Base-by-base conservation (phyloP, 2,888 invertebrate genomes). In the Heteropelma amictum region DNA sequence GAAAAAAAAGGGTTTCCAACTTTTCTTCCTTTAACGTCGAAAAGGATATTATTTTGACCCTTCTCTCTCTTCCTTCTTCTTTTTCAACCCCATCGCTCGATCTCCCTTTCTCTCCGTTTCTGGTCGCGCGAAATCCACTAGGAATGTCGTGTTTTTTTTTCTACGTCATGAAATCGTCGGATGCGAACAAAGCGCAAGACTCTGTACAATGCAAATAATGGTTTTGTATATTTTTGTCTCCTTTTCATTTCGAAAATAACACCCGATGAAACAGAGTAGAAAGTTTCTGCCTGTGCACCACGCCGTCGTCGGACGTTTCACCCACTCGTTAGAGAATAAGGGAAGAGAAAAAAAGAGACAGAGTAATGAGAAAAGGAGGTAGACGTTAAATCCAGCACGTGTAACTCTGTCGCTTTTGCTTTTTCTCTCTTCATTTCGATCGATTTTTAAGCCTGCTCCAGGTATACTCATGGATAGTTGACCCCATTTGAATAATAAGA, bases 381-480 rank as follows among this genome's bases (percentile, higher is more conserved):
- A 10, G 30, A 38, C 12, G 21, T 51, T 33, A 54, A 51, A 68
- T 49, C 54, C 33, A 38, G 63, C 56, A 33, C 30, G 47, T 49
- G 21, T 49, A 47, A 10, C 30, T 12, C 51, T 26, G 33, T 45
- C 45, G 35, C 23, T 33, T 38, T 40, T 42, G 23, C 53, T 72
- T 65, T 40, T 33, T 23, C 30, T 40, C 49, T 28, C 47, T n/a
- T 53, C 56, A 42, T 56, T 64, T 51, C 51, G 42, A 73, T 73
- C 73, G 73, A 73, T 73, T 64, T 64, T 69, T 42, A 64, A 73
- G 58, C 49, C 63, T 69, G 69, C 69, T 63, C 53, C 69, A 58
- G 51, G 51, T 73, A n/a, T n/a, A 40, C 64, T 51, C 49, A n/a
- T 58, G 42, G 73, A 56, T 73, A 64, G 73, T 73, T 69, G 73